phyloP scores from a whole-genome alignment of 2,113 vertebrate genomes.

The Trichechus manatus region DNA sequence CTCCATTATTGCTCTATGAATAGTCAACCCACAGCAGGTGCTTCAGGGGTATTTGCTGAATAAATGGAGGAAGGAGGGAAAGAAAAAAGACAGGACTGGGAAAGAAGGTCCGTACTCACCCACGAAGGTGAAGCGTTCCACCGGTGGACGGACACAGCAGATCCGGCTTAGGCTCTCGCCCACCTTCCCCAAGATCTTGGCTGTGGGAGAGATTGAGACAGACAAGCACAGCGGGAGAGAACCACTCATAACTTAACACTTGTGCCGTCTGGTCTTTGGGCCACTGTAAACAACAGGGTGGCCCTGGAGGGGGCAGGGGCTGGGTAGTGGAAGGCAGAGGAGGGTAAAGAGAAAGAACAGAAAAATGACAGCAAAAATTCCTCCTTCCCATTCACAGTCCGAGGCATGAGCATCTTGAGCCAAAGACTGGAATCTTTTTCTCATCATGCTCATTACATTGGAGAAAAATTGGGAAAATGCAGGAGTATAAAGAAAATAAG shows the following conservation, averaged over 20 bases:
- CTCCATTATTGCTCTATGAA: background rate
- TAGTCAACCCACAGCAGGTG: background rate
- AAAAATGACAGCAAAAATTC: background rate
- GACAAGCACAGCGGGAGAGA: constrained; percentile 49
- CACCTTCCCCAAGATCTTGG: constrained; percentile 96
- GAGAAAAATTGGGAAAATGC: background rate
- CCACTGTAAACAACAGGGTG: background rate
- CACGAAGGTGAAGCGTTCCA: constrained; percentile 98
- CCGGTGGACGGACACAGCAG: constrained; percentile 96
- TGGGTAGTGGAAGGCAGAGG: background rate
- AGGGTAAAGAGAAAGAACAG: constrained; percentile 52
- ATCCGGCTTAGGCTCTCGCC: constrained; percentile 96
- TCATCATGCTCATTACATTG: background rate
- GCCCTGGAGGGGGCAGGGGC: background rate
- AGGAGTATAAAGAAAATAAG: background rate
- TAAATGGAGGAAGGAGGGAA: too few species aligned
- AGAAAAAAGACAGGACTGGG: background rate
- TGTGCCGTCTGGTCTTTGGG: background rate
- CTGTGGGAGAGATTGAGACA: constrained; percentile 84
- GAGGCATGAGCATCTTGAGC: background rate
- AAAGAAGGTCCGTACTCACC: constrained; percentile 87
- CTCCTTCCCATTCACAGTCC: background rate
- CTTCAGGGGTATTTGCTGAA: background rate
- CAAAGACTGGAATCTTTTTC: background rate
- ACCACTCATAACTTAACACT: constrained; percentile 18